Conservation (phyloP, 2,113 vertebrate species). For the Varanus komodoensis region DNA sequence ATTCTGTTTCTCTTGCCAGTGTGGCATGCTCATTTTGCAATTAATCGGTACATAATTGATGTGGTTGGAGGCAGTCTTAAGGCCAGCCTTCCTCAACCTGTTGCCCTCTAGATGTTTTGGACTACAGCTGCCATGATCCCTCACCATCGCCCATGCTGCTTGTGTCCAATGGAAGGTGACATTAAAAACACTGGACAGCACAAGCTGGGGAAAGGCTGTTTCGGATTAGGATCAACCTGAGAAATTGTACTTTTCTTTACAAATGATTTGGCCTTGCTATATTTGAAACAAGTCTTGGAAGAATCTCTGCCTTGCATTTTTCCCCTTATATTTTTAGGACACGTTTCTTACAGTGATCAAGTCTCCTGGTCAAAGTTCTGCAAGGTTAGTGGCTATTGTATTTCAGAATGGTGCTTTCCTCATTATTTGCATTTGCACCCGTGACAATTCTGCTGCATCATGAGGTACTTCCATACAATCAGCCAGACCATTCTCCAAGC, state of each 20-base stretch:
- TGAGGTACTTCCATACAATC: background rate
- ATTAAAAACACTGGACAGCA: too few species aligned
- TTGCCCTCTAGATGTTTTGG: too few species aligned
- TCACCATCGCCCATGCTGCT: too few species aligned
- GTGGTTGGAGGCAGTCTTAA: background rate
- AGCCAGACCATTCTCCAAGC: background rate
- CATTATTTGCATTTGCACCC: accelerated
- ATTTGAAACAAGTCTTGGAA: background rate
- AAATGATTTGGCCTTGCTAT: background rate
- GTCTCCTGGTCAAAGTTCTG: constrained; percentile 96
- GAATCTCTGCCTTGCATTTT: background rate
- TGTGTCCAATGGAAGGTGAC: too few species aligned
- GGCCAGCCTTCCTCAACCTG: too few species aligned
- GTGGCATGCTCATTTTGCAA: too few species aligned
- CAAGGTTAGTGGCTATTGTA: constrained; percentile 83
- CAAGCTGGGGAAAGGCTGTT: too few species aligned
- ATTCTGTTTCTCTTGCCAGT: too few species aligned
- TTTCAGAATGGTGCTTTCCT: background rate
- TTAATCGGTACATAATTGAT: too few species aligned
- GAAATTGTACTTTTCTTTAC: background rate
- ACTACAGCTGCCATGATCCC: too few species aligned
- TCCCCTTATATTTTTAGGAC: constrained; percentile 77
- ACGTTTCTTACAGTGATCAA: constrained; percentile 85
- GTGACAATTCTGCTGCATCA: background rate
- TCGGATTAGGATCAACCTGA: background rate